phyloP scores from a whole-genome alignment of 2,797 vertebrate genomes.

The Triplophysa bombifrons region DNA sequence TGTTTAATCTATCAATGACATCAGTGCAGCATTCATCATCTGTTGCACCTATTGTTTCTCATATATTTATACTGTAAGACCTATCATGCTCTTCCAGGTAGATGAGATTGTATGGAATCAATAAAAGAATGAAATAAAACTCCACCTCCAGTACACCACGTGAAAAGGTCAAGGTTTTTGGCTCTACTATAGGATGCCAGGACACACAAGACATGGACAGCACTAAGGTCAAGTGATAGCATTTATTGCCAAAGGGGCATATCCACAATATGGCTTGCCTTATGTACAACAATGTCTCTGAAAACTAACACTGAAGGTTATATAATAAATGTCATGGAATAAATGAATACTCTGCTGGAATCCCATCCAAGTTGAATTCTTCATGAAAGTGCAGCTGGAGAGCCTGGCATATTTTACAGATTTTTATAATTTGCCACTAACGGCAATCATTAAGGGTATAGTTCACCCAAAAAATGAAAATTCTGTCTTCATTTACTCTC shows the following conservation, averaged over 20 bases:
- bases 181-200: conserved; percentile 48
- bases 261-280: no score
- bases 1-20: not conserved
- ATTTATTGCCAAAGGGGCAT: no score
- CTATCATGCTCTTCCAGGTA: conserved; percentile 41
- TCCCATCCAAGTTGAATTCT: no score
- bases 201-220: conserved; percentile 35
- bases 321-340: no score
- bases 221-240: conserved; percentile 41
- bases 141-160: conserved; percentile 17
- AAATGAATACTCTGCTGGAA: no score
- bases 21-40: conserved; percentile 4
- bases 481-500: no score
- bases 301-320: no score
- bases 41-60: conserved; percentile 8
- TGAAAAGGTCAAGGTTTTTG: conserved; percentile 36
- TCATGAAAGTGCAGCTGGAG: not conserved
- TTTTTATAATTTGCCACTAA: no score
- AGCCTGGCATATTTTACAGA: no score
- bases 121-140: conserved; percentile 18
- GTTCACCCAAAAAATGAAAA: no score
- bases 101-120: conserved; percentile 41
- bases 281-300: no score
- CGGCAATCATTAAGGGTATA: no score
- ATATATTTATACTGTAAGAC: conserved; percentile 37